Percentiles rank a stretch among this genome's conserved stretches.
Conservation (phyloP, 1,140 invertebrate genomes). For the Panagrolaimus sp. region DNA sequence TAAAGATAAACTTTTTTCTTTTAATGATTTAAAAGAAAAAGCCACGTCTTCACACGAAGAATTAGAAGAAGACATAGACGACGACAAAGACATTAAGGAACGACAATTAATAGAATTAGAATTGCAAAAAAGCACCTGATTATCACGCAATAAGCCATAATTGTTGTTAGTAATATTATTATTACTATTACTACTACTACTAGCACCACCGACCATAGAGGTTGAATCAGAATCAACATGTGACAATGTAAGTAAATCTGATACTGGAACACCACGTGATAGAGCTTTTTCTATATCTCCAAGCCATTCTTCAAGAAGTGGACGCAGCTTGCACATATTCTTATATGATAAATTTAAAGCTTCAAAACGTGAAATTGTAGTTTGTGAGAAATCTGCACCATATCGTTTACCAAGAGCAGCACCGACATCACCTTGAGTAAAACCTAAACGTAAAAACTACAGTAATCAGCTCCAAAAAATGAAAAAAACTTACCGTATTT, state of each 20-base stretch:
- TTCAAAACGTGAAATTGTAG: conserved; percentile 95
- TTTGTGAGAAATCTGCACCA: conserved; percentile 97
- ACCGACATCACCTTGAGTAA: conserved; percentile 96
- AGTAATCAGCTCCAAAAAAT: conserved; percentile 5
- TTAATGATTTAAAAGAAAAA: too few species aligned
- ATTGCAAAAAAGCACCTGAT: too few species aligned
- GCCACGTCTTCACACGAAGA: too few species aligned
- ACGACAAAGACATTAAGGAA: too few species aligned
- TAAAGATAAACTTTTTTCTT: too few species aligned
- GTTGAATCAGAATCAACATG: too few species aligned
- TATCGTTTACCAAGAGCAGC: conserved; percentile 93
- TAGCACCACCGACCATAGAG: too few species aligned
- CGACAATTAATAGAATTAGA: too few species aligned
- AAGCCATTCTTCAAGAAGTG: conserved; percentile 90
- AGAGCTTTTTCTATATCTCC: conserved; percentile 86
- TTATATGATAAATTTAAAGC: conserved; percentile 96
- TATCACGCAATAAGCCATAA: too few species aligned
- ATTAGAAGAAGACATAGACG: too few species aligned
- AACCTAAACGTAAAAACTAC: conserved; percentile 65
- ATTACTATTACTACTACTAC: too few species aligned
- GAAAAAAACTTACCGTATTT: conserved; percentile 71
- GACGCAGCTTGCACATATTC: conserved; percentile 99
- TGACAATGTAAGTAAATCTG: conserved; percentile 37
- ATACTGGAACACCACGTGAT: conserved; percentile 47
- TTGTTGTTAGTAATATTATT: too few species aligned